Evolutionary conservation across 2,113 vertebrate species (phyloP), one percentile per base, ranked within the genome.

Genomic region (Forbesichthys papilliferus): DNA sequence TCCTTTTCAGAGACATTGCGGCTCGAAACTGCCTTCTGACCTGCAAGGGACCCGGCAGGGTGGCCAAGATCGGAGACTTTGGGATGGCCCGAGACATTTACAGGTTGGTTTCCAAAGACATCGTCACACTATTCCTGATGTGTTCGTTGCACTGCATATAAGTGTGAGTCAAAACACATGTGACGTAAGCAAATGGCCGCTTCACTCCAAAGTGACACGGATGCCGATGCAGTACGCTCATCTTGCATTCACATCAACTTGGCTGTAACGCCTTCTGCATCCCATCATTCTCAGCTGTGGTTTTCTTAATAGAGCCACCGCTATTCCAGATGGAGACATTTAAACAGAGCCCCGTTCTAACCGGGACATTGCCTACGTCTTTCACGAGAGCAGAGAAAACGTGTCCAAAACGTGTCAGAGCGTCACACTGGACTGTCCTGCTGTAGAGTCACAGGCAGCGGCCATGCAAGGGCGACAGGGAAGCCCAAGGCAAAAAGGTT

Each of bases 41-140:
- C 74, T 98, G 95, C 82, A 95, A 96, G 77, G 97, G 96, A 33
- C 83, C 94, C 0, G 96, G 95, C 11, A 93, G 96, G 61, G 92
- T 97, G 84, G 98, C 98, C 57, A 99, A 99, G 90, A 99, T 99
- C 13, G 98, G 98, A 74, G 98, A 99, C 85, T 99, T 99, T 34
- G 98, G 98, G 72, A 99, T 99, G 98, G 98, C 98, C 47, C 92
- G 98, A 60, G 98, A 99, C 78, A 99, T 99, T 87, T 99, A 99
- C 91, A 95, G 98, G 98, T 99, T 93, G 69, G 62, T 1, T 3
- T 52, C 11, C 13, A 52, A 52, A 52, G 10, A 27, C 27, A 27
- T 27, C 11, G 5, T 42, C 36, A 42, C 4, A 42, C 7, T 42
- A 42, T 42, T 42, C 36, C 7, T 42, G 36, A 42, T 42, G 27